Evolutionary conservation across 2,113 vertebrate species (phyloP).

Genomic region (Rhynchomys soricoides): DNA sequence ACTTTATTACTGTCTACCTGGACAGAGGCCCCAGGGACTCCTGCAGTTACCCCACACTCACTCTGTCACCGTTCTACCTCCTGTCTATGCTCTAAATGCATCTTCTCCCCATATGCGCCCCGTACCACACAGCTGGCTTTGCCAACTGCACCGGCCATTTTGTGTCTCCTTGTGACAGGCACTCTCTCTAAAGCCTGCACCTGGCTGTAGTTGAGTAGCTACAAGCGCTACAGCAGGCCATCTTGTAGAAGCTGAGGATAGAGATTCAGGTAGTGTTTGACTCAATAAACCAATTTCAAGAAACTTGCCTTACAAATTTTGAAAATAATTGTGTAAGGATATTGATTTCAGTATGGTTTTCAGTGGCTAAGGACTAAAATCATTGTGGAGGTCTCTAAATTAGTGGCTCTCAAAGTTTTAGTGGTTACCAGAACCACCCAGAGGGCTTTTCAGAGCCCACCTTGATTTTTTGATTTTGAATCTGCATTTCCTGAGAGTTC

Average conservation of each 20-base stretch:
- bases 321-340: neutral
- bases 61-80: neutral
- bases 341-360: neutral
- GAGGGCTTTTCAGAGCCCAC: neutral
- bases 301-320: neutral
- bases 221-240: neutral
- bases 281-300: neutral
- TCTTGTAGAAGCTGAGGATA: neutral
- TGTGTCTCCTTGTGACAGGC: neutral
- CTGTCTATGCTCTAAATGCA: neutral
- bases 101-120: neutral
- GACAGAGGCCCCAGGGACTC: neutral
- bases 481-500: neutral
- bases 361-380: neutral
- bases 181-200: neutral
- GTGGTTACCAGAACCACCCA: neutral
- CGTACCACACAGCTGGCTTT: neutral
- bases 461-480: neutral
- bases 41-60: neutral
- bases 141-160: neutral
- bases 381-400: neutral
- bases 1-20: neutral
- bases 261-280: neutral
- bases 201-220: neutral
- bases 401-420: neutral